These are phyloP conservation scores for Zeuzera pyrina DNA, from an alignment of 2,888 invertebrate genomes.

Conservation along the genomic window DNA sequence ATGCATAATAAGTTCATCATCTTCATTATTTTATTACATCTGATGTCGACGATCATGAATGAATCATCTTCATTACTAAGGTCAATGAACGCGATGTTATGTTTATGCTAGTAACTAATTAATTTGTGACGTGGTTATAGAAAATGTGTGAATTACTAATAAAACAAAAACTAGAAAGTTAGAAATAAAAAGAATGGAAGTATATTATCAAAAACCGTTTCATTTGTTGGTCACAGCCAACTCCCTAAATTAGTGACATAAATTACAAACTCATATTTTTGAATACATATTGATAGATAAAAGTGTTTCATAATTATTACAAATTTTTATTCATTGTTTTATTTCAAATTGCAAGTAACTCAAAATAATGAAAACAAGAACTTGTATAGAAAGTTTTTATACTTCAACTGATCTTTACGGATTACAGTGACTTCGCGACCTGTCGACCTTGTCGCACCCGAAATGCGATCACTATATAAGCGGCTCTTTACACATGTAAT, in stretches of 20 bases:
- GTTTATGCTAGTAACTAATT: slow-evolving; percentile 6
- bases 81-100: slow-evolving; percentile 16
- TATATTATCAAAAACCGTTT: neutral
- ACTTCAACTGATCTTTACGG: neutral
- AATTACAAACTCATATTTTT: neutral
- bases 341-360: too few species aligned
- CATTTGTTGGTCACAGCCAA: neutral
- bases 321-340: too few species aligned
- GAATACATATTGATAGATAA: too few species aligned
- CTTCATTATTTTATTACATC: too few species aligned
- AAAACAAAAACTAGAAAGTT: neutral
- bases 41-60: slow-evolving; percentile 12
- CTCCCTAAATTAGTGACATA: neutral
- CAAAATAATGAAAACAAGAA: too few species aligned
- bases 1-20: slow-evolving; percentile 7
- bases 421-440: slow-evolving; percentile 39
- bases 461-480: slow-evolving; percentile 48
- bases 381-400: neutral
- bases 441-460: slow-evolving; percentile 51
- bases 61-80: slow-evolving; percentile 21
- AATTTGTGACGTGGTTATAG: too few species aligned
- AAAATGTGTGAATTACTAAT: neutral
- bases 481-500: slow-evolving; percentile 24
- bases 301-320: too few species aligned
- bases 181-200: neutral